Evolutionary conservation across 2,113 vertebrate species (phyloP).

Genomic region (Lophura nycthemera): DNA sequence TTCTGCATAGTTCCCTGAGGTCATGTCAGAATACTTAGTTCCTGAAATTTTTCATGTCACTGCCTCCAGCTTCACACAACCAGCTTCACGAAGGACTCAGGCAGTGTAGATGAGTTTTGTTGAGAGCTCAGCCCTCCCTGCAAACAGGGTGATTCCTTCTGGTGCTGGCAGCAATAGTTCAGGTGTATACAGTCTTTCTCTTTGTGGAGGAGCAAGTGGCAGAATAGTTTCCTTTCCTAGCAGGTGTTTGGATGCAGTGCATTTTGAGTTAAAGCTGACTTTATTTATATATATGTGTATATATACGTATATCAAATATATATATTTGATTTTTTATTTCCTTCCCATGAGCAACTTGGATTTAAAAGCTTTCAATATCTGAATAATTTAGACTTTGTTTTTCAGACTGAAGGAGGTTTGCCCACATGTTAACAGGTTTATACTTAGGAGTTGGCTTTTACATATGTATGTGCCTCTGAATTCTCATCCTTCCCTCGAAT

Average conservation of each 20-base stretch:
- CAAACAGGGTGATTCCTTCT: fast-evolving
- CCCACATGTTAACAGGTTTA: background rate
- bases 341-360: background rate
- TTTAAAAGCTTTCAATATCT: fast-evolving
- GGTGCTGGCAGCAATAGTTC: background rate
- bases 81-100: background rate
- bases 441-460: background rate
- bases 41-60: background rate
- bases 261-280: background rate
- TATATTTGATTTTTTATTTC: background rate
- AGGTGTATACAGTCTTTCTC: background rate
- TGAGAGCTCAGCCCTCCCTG: background rate
- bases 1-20: background rate
- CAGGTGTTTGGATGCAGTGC: background rate
- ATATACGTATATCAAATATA: too few species aligned
- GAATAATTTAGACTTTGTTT: background rate
- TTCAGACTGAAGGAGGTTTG: background rate
- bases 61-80: background rate
- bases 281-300: too few species aligned
- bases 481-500: background rate
- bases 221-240: too few species aligned
- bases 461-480: background rate
- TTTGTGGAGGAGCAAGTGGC: background rate
- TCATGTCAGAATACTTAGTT: background rate
- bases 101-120: background rate